Evolutionary conservation across 2,797 vertebrate species (phyloP).

Genomic region (Microctenopoma lineatum): DNA sequence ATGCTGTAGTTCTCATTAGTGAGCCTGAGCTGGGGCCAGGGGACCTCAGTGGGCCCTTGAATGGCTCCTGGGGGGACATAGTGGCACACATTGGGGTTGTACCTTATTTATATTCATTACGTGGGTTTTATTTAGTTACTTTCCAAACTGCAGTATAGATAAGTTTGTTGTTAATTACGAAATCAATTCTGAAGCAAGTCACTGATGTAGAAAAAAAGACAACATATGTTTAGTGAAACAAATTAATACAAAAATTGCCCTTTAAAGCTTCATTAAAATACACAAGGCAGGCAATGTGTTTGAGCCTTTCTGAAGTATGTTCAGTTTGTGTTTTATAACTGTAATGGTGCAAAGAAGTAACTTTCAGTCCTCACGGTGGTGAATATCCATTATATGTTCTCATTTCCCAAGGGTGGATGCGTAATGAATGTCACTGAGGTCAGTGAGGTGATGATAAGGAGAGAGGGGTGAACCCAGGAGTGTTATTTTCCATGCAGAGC

Average conservation of each 20-base stretch:
- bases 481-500: slow-evolving; percentile 1
- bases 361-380: slow-evolving; percentile 3
- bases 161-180: slow-evolving; percentile 2
- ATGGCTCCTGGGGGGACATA: slow-evolving; percentile 4
- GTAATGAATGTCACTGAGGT: slow-evolving; percentile 40
- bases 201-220: not conserved
- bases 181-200: not conserved
- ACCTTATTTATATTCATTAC: not conserved
- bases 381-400: slow-evolving; percentile 1
- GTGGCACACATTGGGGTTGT: slow-evolving; percentile 8
- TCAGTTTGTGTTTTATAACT: not conserved
- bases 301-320: not conserved
- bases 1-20: slow-evolving; percentile 39
- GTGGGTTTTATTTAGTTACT: not conserved
- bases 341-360: not conserved
- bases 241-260: not conserved
- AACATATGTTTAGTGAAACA: not conserved
- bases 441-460: slow-evolving; percentile 22
- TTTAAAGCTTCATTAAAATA: not conserved
- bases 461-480: slow-evolving; percentile 23
- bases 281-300: not conserved
- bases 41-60: slow-evolving; percentile 32
- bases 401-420: slow-evolving; percentile 18
- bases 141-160: not conserved
- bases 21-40: slow-evolving; percentile 25